Evolutionary conservation across 1,140 invertebrate species (phyloP).

Genomic region (Bombus cullumanus): DNA sequence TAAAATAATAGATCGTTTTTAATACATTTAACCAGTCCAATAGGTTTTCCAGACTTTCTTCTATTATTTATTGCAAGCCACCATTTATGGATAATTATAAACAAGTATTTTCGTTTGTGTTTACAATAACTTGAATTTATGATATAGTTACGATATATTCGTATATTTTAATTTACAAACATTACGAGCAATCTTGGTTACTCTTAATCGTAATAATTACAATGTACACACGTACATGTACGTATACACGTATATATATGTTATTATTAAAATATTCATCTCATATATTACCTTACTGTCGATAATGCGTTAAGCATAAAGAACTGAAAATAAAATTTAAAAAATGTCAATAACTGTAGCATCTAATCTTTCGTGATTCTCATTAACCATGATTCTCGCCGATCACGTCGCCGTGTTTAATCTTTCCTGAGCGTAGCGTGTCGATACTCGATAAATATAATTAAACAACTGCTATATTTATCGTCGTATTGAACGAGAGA

Average conservation of each 20-base stretch:
- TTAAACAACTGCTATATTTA: too few species aligned
- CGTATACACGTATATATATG: background rate
- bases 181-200: background rate
- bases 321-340: too few species aligned
- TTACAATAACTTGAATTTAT: background rate
- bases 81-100: background rate
- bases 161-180: background rate
- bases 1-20: background rate
- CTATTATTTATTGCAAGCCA: background rate
- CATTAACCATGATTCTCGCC: too few species aligned
- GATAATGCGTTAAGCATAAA: too few species aligned
- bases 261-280: background rate
- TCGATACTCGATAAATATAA: too few species aligned
- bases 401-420: too few species aligned
- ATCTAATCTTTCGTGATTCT: too few species aligned
- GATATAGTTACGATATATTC: background rate
- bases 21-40: background rate
- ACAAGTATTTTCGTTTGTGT: background rate
- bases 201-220: background rate
- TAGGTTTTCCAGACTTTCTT: background rate
- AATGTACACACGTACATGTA: background rate
- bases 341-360: too few species aligned
- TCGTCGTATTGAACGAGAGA: too few species aligned
- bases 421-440: too few species aligned
- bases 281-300: too few species aligned